Evolutionary conservation across 2,797 vertebrate species (phyloP), one percentile per base, ranked within the genome.

Genomic region (Enteromius treurensis): DNA sequence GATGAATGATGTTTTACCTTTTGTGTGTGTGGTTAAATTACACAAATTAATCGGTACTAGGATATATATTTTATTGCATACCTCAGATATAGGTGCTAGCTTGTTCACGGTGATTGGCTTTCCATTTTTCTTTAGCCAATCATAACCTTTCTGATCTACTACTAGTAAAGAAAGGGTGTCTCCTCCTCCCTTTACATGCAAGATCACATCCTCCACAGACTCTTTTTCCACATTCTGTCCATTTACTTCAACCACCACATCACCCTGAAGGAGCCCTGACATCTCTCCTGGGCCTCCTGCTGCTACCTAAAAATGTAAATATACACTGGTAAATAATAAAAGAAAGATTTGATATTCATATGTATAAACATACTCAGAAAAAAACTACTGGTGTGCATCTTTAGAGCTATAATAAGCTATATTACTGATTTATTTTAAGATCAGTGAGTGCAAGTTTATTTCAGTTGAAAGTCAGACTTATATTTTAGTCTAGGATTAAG

Each of bases 161-260:
- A 95, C 92, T 21, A 88, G n/a, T 83, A 95, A 83, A 58, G 87
- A 89, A 23, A 94, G 87, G 81, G 62, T 58, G 15, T 15, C 1
- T 26, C 89, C 92, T 34, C 85, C 92, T 64, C 91, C 88, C 45
- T 92, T 89, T 55, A 95, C 88, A 45, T 92, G 88, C 85, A 89
- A 75, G 9, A 93, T 91, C 68, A 92, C 92, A 11, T 95, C 93
- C 40, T 91, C 91, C 81, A 93, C 84, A 86, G 47, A 69, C 84
- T 92, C 89, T 17, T 90, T 86, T 64, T 91, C 92, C 86, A 96
- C 90, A 53, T 94, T 92, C 79, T 88, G 77, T 82, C 95, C 94
- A 2, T 96, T 96, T 68, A 95, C 91, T 84, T 96, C 94, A 42
- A 95, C 85, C 80, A 96, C 58, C n/a, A 92, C 71, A 10, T 96